Evolutionary conservation across 2,888 invertebrate genomes (phyloP), one percentile per base, ranked within the genome.

Genomic region (Noctua janthe): DNA sequence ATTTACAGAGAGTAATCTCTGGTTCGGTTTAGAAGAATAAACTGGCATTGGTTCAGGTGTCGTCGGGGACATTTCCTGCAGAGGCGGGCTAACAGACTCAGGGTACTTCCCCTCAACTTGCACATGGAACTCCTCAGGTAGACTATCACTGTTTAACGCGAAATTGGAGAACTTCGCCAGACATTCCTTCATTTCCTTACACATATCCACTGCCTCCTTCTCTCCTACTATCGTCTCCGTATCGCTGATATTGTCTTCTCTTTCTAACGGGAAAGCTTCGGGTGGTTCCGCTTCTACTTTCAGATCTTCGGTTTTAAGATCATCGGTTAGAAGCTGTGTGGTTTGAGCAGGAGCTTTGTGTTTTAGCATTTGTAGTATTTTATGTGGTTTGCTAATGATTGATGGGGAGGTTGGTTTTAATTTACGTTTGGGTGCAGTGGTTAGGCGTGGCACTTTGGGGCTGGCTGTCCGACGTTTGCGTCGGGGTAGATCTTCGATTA

Each of bases 21-120:
- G 95, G 49, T 89, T 94, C 0, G 95, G 93, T 76, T 96, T 96
- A 0, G 95, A 94, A 0, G 93, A 91, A 56, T 94, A 97, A 0
- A 94, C 93, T 0, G 96, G 95, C 88, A 93, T 91, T 0, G 95
- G 93, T 82, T 95, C 96, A 0, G 94, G 91, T 0, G 94, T 94
- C 0, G 96, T 95, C 0, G 97, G 97, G 0, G 97, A 97, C 93
- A 95, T 94, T 75, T 97, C 96, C 74, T 97, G 97, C 0, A 97
- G 74, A 1, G 97, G 97, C 0, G 97, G 97, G 78, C 97, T 97
- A 0, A 96, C 93, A 0, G 97, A 94, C 2, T 97, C 97, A 0
- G 96, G 95, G 70, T 94, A 95, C n/a, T 95, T 95, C 0, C 76
- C 72, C 10, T 88, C 90, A 0, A 83, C 75, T 2, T 92, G 91